A percentile compares a stretch with the other conserved stretches of the same genome.
These are phyloP conservation scores for Chamaea fasciata DNA, from an alignment of 2,113 vertebrate genomes.

Conservation along the genomic window DNA sequence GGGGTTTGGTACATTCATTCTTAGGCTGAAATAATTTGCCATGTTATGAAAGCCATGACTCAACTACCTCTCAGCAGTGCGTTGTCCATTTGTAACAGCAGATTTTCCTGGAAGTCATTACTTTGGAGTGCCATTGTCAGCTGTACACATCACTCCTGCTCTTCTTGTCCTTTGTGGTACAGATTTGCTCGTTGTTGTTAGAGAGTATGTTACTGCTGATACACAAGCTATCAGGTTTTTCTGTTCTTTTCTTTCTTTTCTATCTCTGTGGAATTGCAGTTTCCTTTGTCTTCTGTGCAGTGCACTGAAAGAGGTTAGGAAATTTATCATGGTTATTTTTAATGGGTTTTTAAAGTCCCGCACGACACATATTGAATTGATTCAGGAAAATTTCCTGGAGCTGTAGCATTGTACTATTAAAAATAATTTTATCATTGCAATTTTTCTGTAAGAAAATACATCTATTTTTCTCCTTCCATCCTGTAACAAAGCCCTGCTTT, in stretches of 20 bases:
- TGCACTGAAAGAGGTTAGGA: slow-evolving; percentile 31
- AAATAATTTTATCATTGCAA: slow-evolving; percentile 14
- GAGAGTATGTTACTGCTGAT: background rate
- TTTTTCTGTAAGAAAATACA: slow-evolving; percentile 25
- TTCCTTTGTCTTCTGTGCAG: slow-evolving; percentile 38
- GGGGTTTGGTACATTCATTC: background rate
- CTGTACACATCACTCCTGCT: background rate
- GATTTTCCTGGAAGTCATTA: slow-evolving; percentile 51
- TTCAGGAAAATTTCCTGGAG: slow-evolving; percentile 44
- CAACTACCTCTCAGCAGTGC: background rate
- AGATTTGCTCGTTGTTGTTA: background rate
- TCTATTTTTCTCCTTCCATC: background rate
- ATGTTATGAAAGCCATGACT: background rate
- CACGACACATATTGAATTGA: background rate
- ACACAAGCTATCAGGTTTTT: slow-evolving; percentile 14
- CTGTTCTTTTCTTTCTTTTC: slow-evolving; percentile 16
- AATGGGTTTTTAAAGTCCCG: slow-evolving; percentile 21
- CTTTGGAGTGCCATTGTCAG: slow-evolving; percentile 14
- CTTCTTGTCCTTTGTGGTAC: background rate
- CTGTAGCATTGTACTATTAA: slow-evolving; percentile 10
- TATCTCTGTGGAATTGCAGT: slow-evolving; percentile 37
- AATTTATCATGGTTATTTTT: slow-evolving; percentile 53
- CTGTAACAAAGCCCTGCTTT: slow-evolving; percentile 1
- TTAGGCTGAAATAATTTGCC: background rate
- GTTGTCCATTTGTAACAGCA: slow-evolving; percentile 4